Conservation (phyloP, 1,140 invertebrate species). For the Micrasema minimum region DNA sequence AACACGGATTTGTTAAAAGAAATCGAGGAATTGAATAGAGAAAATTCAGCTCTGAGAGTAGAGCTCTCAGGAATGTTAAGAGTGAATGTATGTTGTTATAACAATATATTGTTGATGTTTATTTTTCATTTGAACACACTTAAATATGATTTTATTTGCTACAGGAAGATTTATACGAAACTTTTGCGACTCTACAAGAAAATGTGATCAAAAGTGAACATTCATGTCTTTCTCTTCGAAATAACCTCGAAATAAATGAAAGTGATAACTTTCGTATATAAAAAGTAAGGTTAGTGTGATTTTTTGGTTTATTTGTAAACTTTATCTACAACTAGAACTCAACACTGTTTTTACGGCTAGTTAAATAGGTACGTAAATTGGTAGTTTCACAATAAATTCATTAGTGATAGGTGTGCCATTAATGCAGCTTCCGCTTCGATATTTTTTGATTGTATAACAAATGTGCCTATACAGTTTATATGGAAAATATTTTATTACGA, state of each 20-base stretch:
- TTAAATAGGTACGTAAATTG: too few species aligned
- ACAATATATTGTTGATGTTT: too few species aligned
- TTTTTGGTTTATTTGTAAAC: not conserved
- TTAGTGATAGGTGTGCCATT: too few species aligned
- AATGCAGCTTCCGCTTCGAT: too few species aligned
- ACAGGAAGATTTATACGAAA: conserved; percentile 57
- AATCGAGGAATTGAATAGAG: conserved; percentile 51
- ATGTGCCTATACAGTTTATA: too few species aligned
- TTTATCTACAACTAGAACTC: too few species aligned
- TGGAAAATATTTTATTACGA: too few species aligned
- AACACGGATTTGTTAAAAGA: conserved; percentile 29
- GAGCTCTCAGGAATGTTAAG: conserved; percentile 57
- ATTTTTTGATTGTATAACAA: too few species aligned
- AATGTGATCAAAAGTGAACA: conserved; percentile 56
- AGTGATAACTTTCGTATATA: conserved; percentile 59
- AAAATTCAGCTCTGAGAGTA: conserved; percentile 57
- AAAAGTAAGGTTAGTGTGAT: conserved; percentile 58
- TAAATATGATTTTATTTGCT: too few species aligned
- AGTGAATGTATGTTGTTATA: conserved; percentile 57
- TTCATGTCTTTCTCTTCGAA: conserved; percentile 55
- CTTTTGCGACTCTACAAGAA: conserved; percentile 55
- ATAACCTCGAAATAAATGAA: conserved; percentile 57
- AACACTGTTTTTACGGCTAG: too few species aligned
- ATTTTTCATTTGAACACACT: too few species aligned
- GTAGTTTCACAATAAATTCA: too few species aligned